Evolutionary conservation across 2,888 invertebrate genomes (phyloP).

Genomic region (Eilema depressum): DNA sequence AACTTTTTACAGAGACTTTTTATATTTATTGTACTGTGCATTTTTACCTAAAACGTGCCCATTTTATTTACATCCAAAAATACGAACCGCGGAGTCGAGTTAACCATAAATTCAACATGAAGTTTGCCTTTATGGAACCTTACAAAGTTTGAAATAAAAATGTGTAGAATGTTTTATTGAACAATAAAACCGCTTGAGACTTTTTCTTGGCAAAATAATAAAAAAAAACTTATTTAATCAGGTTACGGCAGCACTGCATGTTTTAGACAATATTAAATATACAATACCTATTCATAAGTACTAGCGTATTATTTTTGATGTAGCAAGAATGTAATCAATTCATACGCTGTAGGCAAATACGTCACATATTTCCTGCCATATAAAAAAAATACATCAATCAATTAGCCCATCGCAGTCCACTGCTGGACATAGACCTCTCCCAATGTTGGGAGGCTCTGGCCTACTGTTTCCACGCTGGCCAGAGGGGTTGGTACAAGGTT

Average conservation of each 20-base stretch:
- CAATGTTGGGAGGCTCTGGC: no score
- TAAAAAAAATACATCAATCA: no score
- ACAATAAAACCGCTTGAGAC: slow-evolving; percentile 8
- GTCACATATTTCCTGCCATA: no score
- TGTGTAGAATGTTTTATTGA: not conserved
- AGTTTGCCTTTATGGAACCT: slow-evolving; percentile 1
- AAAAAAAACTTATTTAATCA: not conserved
- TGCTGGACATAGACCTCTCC: no score
- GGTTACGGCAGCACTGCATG: not conserved
- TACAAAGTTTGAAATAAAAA: slow-evolving; percentile 4
- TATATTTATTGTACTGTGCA: not conserved
- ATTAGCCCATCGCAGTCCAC: no score
- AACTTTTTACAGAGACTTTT: not conserved
- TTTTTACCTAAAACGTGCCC: not conserved
- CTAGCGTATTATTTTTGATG: no score
- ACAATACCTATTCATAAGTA: no score
- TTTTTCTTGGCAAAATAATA: not conserved
- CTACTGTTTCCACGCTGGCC: no score
- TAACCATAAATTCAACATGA: slow-evolving; percentile 4
- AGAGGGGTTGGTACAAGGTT: no score
- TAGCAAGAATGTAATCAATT: no score
- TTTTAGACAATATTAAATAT: not conserved
- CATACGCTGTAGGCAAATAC: no score
- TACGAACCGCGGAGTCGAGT: slow-evolving; percentile 1
- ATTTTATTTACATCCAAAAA: slow-evolving; percentile 2